These are phyloP conservation scores for Lacanobia oleracea DNA, from an alignment of 2,888 invertebrate species.

Conservation along the genomic window DNA sequence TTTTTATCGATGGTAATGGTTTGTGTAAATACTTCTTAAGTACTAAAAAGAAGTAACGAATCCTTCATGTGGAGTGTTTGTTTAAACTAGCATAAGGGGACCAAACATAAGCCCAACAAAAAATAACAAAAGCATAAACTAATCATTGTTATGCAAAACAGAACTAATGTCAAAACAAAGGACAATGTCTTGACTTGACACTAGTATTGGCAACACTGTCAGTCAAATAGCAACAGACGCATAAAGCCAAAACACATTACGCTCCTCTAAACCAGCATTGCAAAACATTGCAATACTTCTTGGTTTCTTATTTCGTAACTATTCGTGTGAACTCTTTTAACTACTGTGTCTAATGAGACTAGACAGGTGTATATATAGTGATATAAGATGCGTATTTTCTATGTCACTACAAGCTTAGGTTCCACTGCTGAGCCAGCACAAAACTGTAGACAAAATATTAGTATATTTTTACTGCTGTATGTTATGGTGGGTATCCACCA, in stretches of 20 bases:
- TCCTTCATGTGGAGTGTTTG: not conserved
- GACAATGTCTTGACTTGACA: slow-evolving; percentile 18
- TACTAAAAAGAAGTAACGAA: not conserved
- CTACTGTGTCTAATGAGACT: slow-evolving; percentile 35
- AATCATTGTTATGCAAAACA: slow-evolving; percentile 50
- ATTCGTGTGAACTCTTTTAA: slow-evolving; percentile 55
- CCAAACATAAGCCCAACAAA: slow-evolving; percentile 8
- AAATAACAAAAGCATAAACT: slow-evolving; percentile 18
- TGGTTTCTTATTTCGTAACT: slow-evolving; percentile 46
- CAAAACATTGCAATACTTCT: slow-evolving; percentile 51
- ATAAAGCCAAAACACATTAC: slow-evolving; percentile 49
- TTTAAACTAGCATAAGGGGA: not conserved
- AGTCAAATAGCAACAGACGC: slow-evolving; percentile 23
- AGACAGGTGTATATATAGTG: not conserved
- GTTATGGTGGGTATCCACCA: too few relatives aligned
- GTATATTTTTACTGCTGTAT: too few relatives aligned
- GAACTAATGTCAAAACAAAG: slow-evolving; percentile 22
- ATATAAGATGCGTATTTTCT: not conserved
- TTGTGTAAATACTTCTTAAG: not conserved
- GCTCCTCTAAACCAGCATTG: slow-evolving; percentile 45
- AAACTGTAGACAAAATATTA: too few relatives aligned
- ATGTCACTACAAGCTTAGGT: too few relatives aligned
- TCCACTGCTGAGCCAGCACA: not conserved
- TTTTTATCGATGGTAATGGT: not conserved
- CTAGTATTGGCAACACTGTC: slow-evolving; percentile 25